Base-by-base conservation (phyloP, 2,888 invertebrate species). In the Scotopteryx bipunctaria region DNA sequence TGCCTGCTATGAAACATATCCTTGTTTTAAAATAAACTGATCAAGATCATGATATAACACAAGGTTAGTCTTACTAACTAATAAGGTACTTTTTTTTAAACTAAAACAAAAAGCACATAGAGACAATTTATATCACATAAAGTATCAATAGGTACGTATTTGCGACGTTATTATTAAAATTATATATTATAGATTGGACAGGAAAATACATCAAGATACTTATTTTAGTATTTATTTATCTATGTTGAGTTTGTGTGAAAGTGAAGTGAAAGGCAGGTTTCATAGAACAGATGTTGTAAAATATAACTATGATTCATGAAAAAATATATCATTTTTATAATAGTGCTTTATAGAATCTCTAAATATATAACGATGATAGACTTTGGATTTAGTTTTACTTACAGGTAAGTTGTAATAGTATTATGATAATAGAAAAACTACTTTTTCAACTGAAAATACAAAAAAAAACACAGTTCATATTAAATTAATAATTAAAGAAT, bases 241-340 rank as follows among this genome's bases (percentile, higher is more conserved):
- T 36, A 11, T 13, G 5, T n/a, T 36, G 4, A 9, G 38, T 40
- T 14, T 14, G 1, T 37, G 16, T 5, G 27, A 29, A n/a, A n/a
- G n/a, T 16, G 27, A 3, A n/a, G n/a, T n/a, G n/a, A 6, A 25
- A 29, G 16, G 27, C 40, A 29, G 40, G n/a, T 15, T 27, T 13
- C 16, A 11, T 15, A 31, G 14, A 31, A 8, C 2, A 37, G 3
- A 5, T 13, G 13, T 15, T 5, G 19, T 21, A 2, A 31, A 21
- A 23, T 33, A 33, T 4, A 13, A 29, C 15, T 41, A 21, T 29
- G 21, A 3, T 14, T 35, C 19, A 41, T 47, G 47, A 27, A 47
- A 47, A 43, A 48, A 54, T 49, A 48, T 44, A 54, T 44, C 40
- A 48, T 40, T 29, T 32, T 25, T 42, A 29, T n/a, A 36, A 29